Evolutionary conservation across 2,113 vertebrate genomes (phyloP).

Genomic region (Dicentrarchus labrax): DNA sequence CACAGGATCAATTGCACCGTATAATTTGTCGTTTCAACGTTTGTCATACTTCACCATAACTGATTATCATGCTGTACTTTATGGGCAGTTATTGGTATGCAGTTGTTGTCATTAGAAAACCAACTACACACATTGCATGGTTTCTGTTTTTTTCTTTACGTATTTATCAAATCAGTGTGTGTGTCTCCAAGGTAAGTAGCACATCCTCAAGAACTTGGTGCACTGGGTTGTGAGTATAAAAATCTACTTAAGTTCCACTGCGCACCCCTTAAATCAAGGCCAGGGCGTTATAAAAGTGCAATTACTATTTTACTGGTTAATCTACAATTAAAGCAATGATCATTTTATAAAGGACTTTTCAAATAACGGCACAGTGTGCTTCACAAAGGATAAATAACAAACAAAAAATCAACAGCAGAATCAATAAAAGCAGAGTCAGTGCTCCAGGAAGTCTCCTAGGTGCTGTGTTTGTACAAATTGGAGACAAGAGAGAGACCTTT

Average conservation of each 20-base stretch:
- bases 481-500: conserved; percentile 38
- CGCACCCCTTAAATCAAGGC: conserved; percentile 15
- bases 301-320: conserved; percentile 1
- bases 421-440: conserved; percentile 56
- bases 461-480: conserved; percentile 58
- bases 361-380: not conserved
- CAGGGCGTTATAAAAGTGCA: conserved; percentile 21
- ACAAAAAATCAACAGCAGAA: conserved; percentile 38
- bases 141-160: conserved; percentile 16
- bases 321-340: conserved; percentile 29
- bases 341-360: not conserved
- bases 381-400: not conserved
- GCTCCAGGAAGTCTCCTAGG: conserved; percentile 44
- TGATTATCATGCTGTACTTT: not conserved
- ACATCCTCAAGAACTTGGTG: not conserved
- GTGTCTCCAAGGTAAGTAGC: conserved; percentile 14
- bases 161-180: conserved; percentile 17
- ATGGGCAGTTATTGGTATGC: conserved; percentile 16
- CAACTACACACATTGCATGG: not conserved
- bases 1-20: not conserved
- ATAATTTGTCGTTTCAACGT: not conserved
- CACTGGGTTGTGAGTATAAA: not conserved
- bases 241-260: conserved; percentile 22
- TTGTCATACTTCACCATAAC: not conserved
- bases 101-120: conserved; percentile 5